phyloP scores from a whole-genome alignment of 2,797 vertebrate genomes.

The Eidolon dupreanum region DNA sequence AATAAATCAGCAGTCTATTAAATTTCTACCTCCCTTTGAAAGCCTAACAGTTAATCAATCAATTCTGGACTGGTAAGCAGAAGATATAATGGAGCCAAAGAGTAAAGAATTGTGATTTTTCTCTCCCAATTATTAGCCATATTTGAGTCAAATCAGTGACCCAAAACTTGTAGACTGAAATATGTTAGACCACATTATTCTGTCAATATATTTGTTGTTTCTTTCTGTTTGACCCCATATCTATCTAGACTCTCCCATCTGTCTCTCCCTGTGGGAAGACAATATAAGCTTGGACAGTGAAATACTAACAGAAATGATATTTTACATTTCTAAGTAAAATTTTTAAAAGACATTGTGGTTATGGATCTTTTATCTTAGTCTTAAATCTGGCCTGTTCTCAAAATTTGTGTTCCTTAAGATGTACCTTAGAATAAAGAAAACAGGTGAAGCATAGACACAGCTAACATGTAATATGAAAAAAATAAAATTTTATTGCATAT shows the following conservation, averaged over 20 bases:
- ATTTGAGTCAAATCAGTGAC: neutral
- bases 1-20: neutral
- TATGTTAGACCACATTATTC: neutral
- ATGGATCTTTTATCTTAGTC: neutral
- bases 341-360: neutral
- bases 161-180: neutral
- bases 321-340: neutral
- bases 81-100: neutral
- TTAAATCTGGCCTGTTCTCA: neutral
- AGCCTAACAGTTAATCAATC: neutral
- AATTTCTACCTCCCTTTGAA: neutral
- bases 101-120: neutral
- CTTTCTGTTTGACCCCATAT: neutral
- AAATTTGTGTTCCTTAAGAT: neutral
- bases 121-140: neutral
- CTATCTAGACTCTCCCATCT: neutral
- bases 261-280: neutral
- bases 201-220: neutral
- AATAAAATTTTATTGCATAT: neutral
- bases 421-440: neutral
- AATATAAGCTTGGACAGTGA: neutral
- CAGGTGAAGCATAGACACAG: neutral
- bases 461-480: neutral
- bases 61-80: neutral
- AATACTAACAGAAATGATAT: neutral